Conservation (phyloP, 1,140 invertebrate genomes). For the Achroia grisella region DNA sequence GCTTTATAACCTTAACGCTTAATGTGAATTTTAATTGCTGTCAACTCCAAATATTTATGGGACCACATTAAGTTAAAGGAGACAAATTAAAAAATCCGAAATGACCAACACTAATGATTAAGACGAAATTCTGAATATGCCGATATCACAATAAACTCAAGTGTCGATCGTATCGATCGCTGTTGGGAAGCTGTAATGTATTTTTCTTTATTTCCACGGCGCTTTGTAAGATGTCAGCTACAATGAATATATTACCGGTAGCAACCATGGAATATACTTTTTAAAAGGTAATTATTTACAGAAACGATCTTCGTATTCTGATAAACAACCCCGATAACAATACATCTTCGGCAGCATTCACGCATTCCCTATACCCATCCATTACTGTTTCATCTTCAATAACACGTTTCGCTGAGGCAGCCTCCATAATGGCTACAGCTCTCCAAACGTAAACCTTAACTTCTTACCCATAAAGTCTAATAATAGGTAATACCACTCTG, state of each 20-base stretch:
- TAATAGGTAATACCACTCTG: conserved; percentile 16
- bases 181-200: conserved; percentile 34
- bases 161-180: conserved; percentile 23
- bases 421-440: conserved; percentile 12
- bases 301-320: conserved; percentile 58
- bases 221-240: conserved; percentile 65
- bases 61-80: background rate
- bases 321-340: conserved; percentile 69
- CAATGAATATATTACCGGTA: conserved; percentile 70
- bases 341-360: conserved; percentile 68
- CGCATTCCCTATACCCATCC: conserved; percentile 69
- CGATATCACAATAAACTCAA: conserved; percentile 16
- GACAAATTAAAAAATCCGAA: conserved; percentile 33
- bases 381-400: conserved; percentile 72
- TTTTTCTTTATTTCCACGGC: conserved; percentile 62
- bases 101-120: conserved; percentile 30
- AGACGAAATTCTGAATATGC: conserved; percentile 32
- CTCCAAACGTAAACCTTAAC: conserved; percentile 30
- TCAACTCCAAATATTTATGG: conserved; percentile 6
- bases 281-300: conserved; percentile 70
- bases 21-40: conserved; percentile 26
- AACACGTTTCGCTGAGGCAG: conserved; percentile 62
- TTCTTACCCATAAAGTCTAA: conserved; percentile 24
- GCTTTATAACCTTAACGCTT: conserved; percentile 24
- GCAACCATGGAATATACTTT: conserved; percentile 50